Base-by-base conservation (phyloP, 53 echinoderm and acorn worm genomes). In the Patiria pectinifera region DNA sequence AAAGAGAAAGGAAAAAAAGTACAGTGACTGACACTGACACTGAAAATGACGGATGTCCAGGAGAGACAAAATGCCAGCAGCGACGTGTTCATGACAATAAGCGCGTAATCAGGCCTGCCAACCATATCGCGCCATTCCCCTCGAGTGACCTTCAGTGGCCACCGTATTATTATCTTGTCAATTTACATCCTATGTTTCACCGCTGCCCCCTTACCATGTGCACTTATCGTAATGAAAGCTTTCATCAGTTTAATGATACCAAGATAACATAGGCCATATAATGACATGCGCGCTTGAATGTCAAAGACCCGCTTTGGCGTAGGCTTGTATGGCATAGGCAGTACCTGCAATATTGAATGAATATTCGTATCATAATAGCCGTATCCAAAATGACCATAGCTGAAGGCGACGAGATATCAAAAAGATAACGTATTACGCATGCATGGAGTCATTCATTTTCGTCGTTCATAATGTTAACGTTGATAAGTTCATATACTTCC, bases 221-320 rank as follows among this genome's bases (percentile, higher is more conserved):
- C 85, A 71, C 86, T 86, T 86, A 86, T 49, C 86, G 35, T 71
- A 86, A 86, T 86, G 86, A 86, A 86, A 84, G 45, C 44, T 11
- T 78, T 74, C 24, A 24, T 21, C 74, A 10, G 22, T 69, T 15
- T 2, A 15, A 74, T n/a, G 74, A 74, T 23, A 10, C 24, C 15
- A 1, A 74, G 21, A 74, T 10, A 74, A 23, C 74, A 74, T 74
- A 11, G 66, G 60, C 60, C 66, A 3, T 14, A 11, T 16, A 66
- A 66, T 18, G 66, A 18, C 66, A 18, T 18, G 66, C 14, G 66
- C 66, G 4, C 15, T 66, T 66, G 14, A 66, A 66, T 16, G 19
- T 66, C 10, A 53, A 53, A 5, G 53, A 53, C 53, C 2, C 53
- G 53, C 53, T 53, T 53, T 53, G 53, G 53, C 53, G 53, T 53